Conservation (phyloP, 2,797 vertebrate species). For the Acanthornis magna region DNA sequence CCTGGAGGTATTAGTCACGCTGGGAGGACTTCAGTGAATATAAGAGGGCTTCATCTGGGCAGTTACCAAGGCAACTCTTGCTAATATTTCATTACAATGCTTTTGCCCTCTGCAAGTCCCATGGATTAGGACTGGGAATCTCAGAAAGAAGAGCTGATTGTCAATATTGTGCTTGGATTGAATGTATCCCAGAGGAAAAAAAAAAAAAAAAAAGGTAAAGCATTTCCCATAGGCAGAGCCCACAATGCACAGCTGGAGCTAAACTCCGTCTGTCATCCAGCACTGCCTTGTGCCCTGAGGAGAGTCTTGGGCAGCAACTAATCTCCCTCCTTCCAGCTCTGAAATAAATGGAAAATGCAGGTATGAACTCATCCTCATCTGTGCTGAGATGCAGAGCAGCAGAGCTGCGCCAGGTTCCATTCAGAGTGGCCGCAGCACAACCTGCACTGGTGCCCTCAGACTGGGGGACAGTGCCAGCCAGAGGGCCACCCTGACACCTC, state of each 20-base stretch:
- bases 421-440: background rate
- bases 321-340: background rate
- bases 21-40: conserved; percentile 56
- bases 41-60: conserved; percentile 66
- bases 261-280: background rate
- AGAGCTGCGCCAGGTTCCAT: background rate
- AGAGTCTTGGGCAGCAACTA: background rate
- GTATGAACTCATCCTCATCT: background rate
- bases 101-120: conserved; percentile 11
- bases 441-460: background rate
- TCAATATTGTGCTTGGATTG: conserved; percentile 48
- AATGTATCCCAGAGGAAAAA: background rate
- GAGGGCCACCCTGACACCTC: background rate
- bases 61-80: conserved; percentile 74
- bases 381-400: background rate
- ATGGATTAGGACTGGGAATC: conserved; percentile 48
- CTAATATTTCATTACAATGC: conserved; percentile 71
- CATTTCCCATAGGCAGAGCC: background rate
- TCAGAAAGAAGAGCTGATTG: conserved; percentile 47
- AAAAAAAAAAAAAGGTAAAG: background rate
- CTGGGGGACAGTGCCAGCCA: background rate
- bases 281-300: background rate
- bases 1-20: conserved; percentile 64
- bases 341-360: background rate
- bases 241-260: background rate